Evolutionary conservation across 2,797 vertebrate species (phyloP).

Genomic region (Distichodus sexfasciatus): DNA sequence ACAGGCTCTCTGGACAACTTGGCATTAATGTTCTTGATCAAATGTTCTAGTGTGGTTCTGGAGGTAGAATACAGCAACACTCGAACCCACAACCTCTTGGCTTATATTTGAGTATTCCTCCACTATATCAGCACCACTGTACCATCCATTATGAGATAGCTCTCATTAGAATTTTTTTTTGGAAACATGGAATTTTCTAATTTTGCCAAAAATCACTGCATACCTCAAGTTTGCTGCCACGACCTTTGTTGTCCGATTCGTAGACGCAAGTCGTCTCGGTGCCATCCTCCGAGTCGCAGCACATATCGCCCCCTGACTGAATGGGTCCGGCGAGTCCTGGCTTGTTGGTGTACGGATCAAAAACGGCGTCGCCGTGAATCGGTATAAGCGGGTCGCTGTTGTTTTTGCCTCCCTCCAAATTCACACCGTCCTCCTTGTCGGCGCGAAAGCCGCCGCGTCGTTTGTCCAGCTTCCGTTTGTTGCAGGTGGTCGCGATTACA

Average conservation of each 20-base stretch:
- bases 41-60: too few relatives aligned
- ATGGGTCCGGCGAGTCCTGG: constrained; percentile 77
- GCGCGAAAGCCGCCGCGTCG: constrained; percentile 71
- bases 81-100: too few relatives aligned
- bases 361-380: constrained; percentile 70
- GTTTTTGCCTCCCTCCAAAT: constrained; percentile 75
- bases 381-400: constrained; percentile 76
- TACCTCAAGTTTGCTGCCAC: constrained; percentile 83
- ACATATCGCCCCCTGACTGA: constrained; percentile 77
- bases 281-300: constrained; percentile 80
- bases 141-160: too few relatives aligned
- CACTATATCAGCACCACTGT: too few relatives aligned
- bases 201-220: too few relatives aligned
- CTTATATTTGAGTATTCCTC: too few relatives aligned
- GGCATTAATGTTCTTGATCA: too few relatives aligned
- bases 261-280: constrained; percentile 81
- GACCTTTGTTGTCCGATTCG: constrained; percentile 82
- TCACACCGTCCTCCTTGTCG: constrained; percentile 79
- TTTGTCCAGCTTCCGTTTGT: constrained; percentile 83
- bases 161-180: too few relatives aligned
- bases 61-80: too few relatives aligned
- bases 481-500: constrained; percentile 94
- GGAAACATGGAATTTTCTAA: too few relatives aligned
- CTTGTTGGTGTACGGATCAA: constrained; percentile 87
- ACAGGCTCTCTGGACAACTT: too few relatives aligned